Evolutionary conservation across 2,113 vertebrate genomes (phyloP).

Genomic region (Bubalus kerabau): DNA sequence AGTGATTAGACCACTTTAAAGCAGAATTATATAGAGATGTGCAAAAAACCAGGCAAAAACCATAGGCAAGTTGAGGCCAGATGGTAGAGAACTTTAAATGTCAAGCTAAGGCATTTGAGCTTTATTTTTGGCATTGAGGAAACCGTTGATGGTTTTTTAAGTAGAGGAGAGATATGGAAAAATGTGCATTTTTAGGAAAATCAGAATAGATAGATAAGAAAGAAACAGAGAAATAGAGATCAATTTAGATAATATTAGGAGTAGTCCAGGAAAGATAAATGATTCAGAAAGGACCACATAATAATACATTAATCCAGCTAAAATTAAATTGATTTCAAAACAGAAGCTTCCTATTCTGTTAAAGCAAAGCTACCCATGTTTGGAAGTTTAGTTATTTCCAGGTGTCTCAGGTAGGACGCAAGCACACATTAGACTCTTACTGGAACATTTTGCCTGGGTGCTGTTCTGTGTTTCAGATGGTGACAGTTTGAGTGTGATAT

Average conservation of each 20-base stretch:
- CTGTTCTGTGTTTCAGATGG: constrained; percentile 22
- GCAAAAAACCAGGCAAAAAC: neutral
- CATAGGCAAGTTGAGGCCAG: constrained; percentile 39
- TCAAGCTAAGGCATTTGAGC: constrained; percentile 40
- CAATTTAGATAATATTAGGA: neutral
- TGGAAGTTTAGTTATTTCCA: constrained; percentile 20
- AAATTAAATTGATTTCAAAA: constrained; percentile 12
- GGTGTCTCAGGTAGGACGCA: neutral
- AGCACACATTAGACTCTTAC: neutral
- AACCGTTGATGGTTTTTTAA: constrained; percentile 41
- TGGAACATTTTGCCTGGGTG: neutral
- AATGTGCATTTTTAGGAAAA: neutral
- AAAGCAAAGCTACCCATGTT: neutral
- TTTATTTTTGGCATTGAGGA: constrained; percentile 57
- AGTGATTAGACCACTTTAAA: neutral
- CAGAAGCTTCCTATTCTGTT: neutral
- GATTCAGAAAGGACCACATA: neutral
- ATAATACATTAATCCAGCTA: neutral
- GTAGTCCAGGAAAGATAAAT: neutral
- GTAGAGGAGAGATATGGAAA: neutral
- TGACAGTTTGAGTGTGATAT: constrained; percentile 45
- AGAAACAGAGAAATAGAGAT: neutral
- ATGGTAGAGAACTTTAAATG: constrained; percentile 61
- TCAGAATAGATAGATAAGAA: neutral
- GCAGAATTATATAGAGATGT: neutral